Evolutionary conservation across 2,797 vertebrate genomes (phyloP).

Genomic region (Semotilus atromaculatus): DNA sequence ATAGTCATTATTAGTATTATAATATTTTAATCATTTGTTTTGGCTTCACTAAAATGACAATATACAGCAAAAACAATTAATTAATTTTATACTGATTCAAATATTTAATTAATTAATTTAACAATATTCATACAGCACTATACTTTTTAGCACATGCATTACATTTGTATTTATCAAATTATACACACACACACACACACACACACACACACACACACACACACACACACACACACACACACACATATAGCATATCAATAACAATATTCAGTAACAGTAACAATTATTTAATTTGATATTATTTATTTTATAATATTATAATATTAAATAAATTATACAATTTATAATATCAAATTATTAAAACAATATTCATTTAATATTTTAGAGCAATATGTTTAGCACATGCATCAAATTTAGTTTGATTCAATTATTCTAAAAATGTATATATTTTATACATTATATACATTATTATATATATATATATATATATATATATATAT

Average conservation of each 20-base stretch:
- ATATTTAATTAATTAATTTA: not conserved
- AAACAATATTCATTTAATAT: not conserved
- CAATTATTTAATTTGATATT: not conserved
- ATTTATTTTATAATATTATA: too few species aligned
- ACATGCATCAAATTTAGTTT: not conserved
- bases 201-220: too few species aligned
- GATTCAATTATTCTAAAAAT: not conserved
- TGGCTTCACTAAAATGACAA: not conserved
- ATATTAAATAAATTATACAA: too few species aligned
- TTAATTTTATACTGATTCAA: not conserved
- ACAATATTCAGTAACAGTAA: too few species aligned
- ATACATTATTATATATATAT: too few species aligned
- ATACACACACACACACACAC: too few species aligned
- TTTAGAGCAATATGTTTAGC: not conserved
- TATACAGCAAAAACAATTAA: not conserved
- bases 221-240: too few species aligned
- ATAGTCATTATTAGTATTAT: not conserved
- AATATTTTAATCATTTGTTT: not conserved
- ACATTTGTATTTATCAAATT: not conserved
- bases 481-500: too few species aligned
- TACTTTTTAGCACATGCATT: not conserved
- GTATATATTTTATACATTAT: not conserved
- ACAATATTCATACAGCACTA: not conserved
- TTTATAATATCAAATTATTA: not conserved
- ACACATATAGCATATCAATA: too few species aligned